Base-by-base conservation (phyloP, 2,113 vertebrate genomes). In the Glareola pratincola region DNA sequence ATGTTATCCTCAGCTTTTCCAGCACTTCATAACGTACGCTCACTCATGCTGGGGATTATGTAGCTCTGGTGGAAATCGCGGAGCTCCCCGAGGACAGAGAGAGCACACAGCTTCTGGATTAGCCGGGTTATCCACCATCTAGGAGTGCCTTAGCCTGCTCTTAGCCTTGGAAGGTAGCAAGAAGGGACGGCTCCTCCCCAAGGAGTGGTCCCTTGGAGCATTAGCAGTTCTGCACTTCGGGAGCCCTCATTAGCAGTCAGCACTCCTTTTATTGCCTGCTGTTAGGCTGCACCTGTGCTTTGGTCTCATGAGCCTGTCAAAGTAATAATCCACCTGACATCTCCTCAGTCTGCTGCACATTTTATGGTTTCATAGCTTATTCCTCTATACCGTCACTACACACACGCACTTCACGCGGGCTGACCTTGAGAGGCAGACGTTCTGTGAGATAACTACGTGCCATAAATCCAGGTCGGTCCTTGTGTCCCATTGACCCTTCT, bases 381-480 rank as follows among this genome's bases (percentile, higher is more conserved):
- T 93, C 37, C 60, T 94, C 85, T 56, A 3, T 36, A 87, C 22
- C 53, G 3, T 87, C 87, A 17, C 60, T 57, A 24, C 36, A 74
- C 18, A 37, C 32, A 3, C 14, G 54, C 47, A 57, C 66, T 85
- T 96, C 12, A 3, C 47, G 84, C 41, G 48, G 78, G 68, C 41
- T 95, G 95, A 97, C 93, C 95, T 97, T 88, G 91, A 83, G 82
- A 79, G 47, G 72, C 24, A 85, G 45, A 84, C 90, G 76, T 69
- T 84, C 72, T 57, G 26, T 64, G 54, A 27, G 34, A 67, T 66
- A 94, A 87, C 76, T 41, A 6, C 34, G 67, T 22, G 63, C 80
- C 77, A 48, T 88, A 95, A 97, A 91, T 81, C 78, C 94, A 78
- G 82, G 71, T 88, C 78, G 69, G 91, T 21, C 80, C 43, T 54